These are phyloP conservation scores for Vannuccia rotundouncinata DNA, from an alignment of 2,888 invertebrate species.

Conservation along the genomic window DNA sequence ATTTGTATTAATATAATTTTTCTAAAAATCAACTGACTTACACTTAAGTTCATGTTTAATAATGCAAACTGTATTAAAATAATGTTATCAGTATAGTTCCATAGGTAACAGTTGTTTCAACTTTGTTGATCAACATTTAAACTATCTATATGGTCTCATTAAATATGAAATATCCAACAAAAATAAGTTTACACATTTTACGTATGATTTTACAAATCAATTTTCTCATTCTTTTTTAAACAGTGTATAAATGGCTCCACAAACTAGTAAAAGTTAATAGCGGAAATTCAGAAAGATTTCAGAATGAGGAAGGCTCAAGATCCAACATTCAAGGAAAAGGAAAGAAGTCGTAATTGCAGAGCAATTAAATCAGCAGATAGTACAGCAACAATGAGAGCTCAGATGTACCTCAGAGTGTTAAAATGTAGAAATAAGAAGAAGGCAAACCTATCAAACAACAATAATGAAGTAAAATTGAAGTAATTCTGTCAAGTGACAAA, in stretches of 20 bases:
- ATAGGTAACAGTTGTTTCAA: background rate
- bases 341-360: background rate
- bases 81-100: background rate
- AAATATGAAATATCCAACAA: no score
- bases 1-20: no score
- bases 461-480: no score
- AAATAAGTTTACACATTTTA: no score
- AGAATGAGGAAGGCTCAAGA: background rate
- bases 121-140: background rate
- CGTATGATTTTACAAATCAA: no score
- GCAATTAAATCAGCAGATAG: background rate
- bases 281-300: background rate
- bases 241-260: background rate
- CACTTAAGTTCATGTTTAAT: background rate
- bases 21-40: background rate
- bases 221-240: no score
- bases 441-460: no score
- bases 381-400: background rate
- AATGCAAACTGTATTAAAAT: background rate
- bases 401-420: background rate
- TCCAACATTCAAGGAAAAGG: background rate
- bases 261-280: background rate
- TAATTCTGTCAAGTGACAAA: background rate
- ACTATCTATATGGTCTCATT: no score
- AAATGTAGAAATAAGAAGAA: no score